These are phyloP conservation scores for Erannis defoliaria DNA, from an alignment of 2,888 invertebrate genomes.

Conservation along the genomic window DNA sequence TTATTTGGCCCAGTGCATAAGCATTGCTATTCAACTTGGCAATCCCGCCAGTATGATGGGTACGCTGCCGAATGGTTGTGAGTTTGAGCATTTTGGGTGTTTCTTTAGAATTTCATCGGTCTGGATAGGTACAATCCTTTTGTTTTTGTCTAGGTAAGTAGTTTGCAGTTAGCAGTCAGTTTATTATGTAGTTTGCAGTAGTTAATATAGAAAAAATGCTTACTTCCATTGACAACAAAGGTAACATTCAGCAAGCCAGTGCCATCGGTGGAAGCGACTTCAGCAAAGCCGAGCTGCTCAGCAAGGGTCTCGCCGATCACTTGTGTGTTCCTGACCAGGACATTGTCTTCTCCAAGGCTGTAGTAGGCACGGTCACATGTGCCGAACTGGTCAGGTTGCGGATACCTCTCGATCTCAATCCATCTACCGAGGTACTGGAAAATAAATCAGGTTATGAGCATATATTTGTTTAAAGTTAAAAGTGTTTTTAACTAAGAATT, in stretches of 20 bases:
- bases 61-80: no score
- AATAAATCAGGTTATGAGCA: not conserved
- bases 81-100: no score
- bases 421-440: conserved; percentile 79
- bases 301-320: conserved; percentile 74
- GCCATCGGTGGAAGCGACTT: conserved; percentile 71
- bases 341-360: conserved; percentile 51
- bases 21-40: no score
- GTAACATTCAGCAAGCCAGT: conserved; percentile 84
- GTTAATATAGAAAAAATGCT: conserved; percentile 38
- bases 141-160: no score
- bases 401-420: conserved; percentile 89
- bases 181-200: no score
- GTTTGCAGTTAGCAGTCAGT: no score
- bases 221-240: conserved; percentile 83
- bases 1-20: no score
- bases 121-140: no score
- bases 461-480: not conserved
- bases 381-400: conserved; percentile 86
- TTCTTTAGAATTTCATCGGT: no score
- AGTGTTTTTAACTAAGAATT: no score
- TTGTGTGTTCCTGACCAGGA: conserved; percentile 60
- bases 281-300: conserved; percentile 81
- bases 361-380: conserved; percentile 88
- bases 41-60: no score